These are phyloP conservation scores for Drosophila burlai DNA, from an alignment of 1,140 invertebrate genomes.

Conservation along the genomic window DNA sequence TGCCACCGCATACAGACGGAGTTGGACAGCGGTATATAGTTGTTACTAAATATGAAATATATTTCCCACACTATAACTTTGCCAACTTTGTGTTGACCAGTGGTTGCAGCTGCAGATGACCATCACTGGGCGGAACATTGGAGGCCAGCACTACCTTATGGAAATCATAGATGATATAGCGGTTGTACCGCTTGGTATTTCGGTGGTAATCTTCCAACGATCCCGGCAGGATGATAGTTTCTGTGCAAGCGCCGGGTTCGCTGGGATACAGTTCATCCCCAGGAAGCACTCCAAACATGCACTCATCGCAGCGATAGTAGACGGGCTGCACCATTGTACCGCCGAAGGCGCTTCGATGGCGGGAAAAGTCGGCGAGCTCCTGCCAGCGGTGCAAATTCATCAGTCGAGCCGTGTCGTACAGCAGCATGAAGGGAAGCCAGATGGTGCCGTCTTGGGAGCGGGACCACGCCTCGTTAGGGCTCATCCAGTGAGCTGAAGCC, in stretches of 20 bases:
- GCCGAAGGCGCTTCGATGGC: conserved; percentile 70
- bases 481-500: conserved; percentile 53
- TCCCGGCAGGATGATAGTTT: conserved; percentile 42
- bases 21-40: conserved; percentile 27
- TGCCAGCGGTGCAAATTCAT: conserved; percentile 84
- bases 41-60: conserved; percentile 32
- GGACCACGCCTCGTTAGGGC: conserved; percentile 82
- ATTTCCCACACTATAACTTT: conserved; percentile 46
- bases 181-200: conserved; percentile 62
- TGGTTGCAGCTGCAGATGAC: conserved; percentile 49
- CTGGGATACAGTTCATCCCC: conserved; percentile 83
- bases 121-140: conserved; percentile 62
- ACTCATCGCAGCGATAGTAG: conserved; percentile 79
- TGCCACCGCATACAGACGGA: conserved; percentile 71
- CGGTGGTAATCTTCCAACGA: conserved; percentile 45
- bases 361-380: conserved; percentile 75
- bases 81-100: conserved; percentile 37
- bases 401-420: conserved; percentile 84
- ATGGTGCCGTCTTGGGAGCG: conserved; percentile 88
- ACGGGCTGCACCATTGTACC: conserved; percentile 85
- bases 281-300: conserved; percentile 78
- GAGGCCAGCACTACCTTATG: conserved; percentile 53
- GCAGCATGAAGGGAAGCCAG: conserved; percentile 87
- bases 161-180: conserved; percentile 67
- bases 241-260: conserved; percentile 47